Base-by-base conservation (phyloP, 2,797 vertebrate species). In the Hoplostethus atlanticus region DNA sequence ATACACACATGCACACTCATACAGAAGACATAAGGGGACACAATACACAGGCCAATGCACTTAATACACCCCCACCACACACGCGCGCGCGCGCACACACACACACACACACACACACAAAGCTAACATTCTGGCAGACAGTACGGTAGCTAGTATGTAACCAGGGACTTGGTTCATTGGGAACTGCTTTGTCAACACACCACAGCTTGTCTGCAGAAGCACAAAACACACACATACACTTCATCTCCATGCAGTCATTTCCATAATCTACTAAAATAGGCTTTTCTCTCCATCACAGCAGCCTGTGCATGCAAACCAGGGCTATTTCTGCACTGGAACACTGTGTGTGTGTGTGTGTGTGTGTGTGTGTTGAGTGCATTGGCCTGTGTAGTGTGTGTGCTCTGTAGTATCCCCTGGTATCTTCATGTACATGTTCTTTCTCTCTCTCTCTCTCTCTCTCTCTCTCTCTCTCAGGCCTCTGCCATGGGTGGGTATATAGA, bases 251-350 rank as follows among this genome's bases (percentile, higher is more conserved):
- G 42, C 51, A 77, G 62, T 80, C 4, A 84, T 79, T 81, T 82
- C 65, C 79, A 84, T 84, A 84, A 83, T 87, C 79, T 83, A 71
- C 73, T 84, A 77, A 83, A 84, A 80, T 68, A 71, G 71, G 57
- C 73, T 79, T 84, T 74, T 76, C 79, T 80, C 58, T 51, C 68
- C 64, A 61, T 28, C 0, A 40, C 64, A 69, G 70, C 64, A 77
- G 53, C 68, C 67, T 54, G 50, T 0, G 15, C 51, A 77, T 77
- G 68, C 73, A 84, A 77, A 81, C 40, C 8, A 67, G 61, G 67
- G 64, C 77, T 79, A 60, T 79, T 77, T 73, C 81, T 64, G 64
- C 60, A 64, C 47, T 52, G 21, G 42, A 76, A 47, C 48, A 65
- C 42, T 38, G n/a, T 31, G 36, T 10, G 50, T 50, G 59, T 56